Evolutionary conservation across 2,888 invertebrate genomes (phyloP).

Genomic region (Sipha maydis): DNA sequence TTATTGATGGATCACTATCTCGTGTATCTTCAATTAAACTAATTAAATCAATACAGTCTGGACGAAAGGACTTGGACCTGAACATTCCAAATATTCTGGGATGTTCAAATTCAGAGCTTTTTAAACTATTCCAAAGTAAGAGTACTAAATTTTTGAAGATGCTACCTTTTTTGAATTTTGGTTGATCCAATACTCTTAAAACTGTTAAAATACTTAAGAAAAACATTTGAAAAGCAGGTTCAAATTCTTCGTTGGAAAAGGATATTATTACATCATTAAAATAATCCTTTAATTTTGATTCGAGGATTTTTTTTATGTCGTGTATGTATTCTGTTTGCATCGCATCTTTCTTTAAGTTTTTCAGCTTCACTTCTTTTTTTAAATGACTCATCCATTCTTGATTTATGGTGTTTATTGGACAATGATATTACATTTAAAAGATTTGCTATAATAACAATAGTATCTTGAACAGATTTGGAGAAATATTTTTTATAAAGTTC

Average conservation of each 20-base stretch:
- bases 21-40: conserved; percentile 60
- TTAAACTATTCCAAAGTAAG: conserved; percentile 56
- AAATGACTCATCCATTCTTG: conserved; percentile 57
- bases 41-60: conserved; percentile 59
- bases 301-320: conserved; percentile 42
- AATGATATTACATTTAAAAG: conserved; percentile 60
- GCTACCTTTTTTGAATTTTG: conserved; percentile 61
- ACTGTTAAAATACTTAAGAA: conserved; percentile 62
- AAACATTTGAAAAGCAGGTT: conserved; percentile 60
- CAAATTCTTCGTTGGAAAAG: conserved; percentile 53
- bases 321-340: conserved; percentile 50
- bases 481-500: conserved; percentile 57
- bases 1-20: conserved; percentile 39
- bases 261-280: conserved; percentile 28
- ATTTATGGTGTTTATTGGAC: conserved; percentile 58
- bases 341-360: conserved; percentile 58
- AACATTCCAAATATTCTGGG: conserved; percentile 52
- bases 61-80: conserved; percentile 55
- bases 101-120: conserved; percentile 44
- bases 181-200: conserved; percentile 49
- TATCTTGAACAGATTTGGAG: conserved; percentile 33
- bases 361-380: conserved; percentile 61
- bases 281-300: conserved; percentile 37
- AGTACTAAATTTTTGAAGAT: conserved; percentile 62
- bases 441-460: conserved; percentile 56